Evolutionary conservation across 2,797 vertebrate species (phyloP), one percentile per base, ranked within the genome.

Genomic region (Rhinichthys osculus): DNA sequence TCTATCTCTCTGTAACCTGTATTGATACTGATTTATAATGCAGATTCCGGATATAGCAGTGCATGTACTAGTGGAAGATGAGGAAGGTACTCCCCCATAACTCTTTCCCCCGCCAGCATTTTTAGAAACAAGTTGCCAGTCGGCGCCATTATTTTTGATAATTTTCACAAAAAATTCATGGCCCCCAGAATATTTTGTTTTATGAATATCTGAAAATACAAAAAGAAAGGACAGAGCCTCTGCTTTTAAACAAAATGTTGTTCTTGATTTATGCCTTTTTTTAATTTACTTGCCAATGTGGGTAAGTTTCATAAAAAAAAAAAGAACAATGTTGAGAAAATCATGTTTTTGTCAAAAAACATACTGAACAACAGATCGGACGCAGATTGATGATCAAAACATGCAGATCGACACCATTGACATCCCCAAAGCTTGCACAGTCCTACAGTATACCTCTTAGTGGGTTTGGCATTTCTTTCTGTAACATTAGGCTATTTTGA

Each of bases 1-100:
- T 30, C 42, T 52, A 3, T 66, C 54, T 64, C 13, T 64, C 59
- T 13, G 11, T 64, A 30, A 64, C 4, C 59, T 52, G 54, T 52
- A 77, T 62, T 62, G 17, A 73, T 82, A 82, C 73, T 47, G 16
- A 74, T 83, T 47, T 64, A 74, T 47, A 62, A 82, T 59, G 17
- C 52, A 59, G 54, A 21, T 73, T 82, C 5, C 16, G 21, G 52
- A 59, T 59, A 72, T 7, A 47, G 54, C 27, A 4, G 52, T n/a
- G 40, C 13, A n/a, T 62, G 69, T 59, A 52, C 47, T 6, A 30
- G 4, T 27, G 44, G 44, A 42, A 71, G 23, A 42, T n/a, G 10
- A 42, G 21, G 5, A 71, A 27, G 11, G 5, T 62, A 14, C 7
- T 8, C 3, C 3, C 3, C 19, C 52, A 14, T 14, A 14, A 27